These are phyloP conservation scores for Tiphia femorata DNA, from an alignment of 2,888 invertebrate genomes.

Conservation along the genomic window DNA sequence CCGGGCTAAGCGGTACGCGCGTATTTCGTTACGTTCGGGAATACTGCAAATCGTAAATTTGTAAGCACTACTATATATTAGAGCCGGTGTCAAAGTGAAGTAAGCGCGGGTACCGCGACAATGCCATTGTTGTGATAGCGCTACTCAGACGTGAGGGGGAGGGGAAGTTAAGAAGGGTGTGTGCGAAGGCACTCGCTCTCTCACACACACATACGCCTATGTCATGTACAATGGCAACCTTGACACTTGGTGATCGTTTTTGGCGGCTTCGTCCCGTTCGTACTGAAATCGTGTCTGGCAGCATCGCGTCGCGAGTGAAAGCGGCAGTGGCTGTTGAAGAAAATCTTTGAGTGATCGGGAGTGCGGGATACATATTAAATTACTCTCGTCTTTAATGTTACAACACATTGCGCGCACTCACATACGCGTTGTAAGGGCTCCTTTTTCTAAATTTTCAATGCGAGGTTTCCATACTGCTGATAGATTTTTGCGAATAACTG, in stretches of 20 bases:
- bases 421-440: too few species aligned
- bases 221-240: conserved; percentile 63
- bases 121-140: conserved; percentile 59
- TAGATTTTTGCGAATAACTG: too few species aligned
- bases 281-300: conserved; percentile 10
- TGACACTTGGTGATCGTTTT: conserved; percentile 62
- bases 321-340: conserved; percentile 25
- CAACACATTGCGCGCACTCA: background rate
- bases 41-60: conserved; percentile 1
- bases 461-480: too few species aligned
- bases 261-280: conserved; percentile 46
- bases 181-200: conserved; percentile 23
- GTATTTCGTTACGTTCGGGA: conserved; percentile 6
- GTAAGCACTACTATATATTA: background rate
- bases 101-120: conserved; percentile 43
- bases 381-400: conserved; percentile 2
- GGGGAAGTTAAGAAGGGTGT: conserved; percentile 11
- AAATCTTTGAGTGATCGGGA: conserved; percentile 7
- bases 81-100: conserved; percentile 43
- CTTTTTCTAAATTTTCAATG: too few species aligned
- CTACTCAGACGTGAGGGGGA: conserved; percentile 16
- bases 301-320: conserved; percentile 31
- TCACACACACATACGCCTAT: conserved; percentile 17
- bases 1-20: conserved; percentile 7
- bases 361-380: conserved; percentile 6